Percentiles rank a stretch among this genome's conserved stretches.
phyloP scores from a whole-genome alignment of 2,888 invertebrate species.

The Dusona sp. region DNA sequence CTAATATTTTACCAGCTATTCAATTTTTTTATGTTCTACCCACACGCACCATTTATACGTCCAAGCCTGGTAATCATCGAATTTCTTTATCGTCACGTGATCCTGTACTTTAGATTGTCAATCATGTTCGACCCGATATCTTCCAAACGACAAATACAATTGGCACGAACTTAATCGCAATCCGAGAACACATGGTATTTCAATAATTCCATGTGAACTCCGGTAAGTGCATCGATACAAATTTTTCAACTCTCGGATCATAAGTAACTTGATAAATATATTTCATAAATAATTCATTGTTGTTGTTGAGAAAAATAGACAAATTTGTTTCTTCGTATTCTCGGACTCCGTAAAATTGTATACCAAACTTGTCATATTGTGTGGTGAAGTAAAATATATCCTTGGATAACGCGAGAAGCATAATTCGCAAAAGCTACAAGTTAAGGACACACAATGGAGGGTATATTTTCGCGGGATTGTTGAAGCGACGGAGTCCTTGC shows the following conservation, averaged over 20 bases:
- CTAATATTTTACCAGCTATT: conserved; percentile 30
- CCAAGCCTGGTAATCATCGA: conserved; percentile 6
- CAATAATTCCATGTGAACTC: not conserved
- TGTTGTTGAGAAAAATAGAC: not conserved
- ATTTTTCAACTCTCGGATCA: not conserved
- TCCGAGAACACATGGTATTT: not conserved
- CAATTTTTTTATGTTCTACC: not conserved
- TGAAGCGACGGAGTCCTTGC: conserved; percentile 71
- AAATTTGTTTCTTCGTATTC: not conserved
- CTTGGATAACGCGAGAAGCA: not conserved
- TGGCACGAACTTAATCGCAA: not conserved
- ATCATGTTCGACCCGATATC: conserved; percentile 18
- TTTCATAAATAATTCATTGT: not conserved
- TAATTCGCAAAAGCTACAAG: conserved; percentile 40
- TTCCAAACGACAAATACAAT: not conserved
- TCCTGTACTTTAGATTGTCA: not conserved
- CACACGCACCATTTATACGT: not conserved
- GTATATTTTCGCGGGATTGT: conserved; percentile 20
- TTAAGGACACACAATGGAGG: conserved; percentile 46
- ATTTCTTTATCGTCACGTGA: conserved; percentile 12
- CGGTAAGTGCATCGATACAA: not conserved
- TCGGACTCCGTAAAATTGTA: not conserved
- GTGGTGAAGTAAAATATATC: conserved; percentile 21
- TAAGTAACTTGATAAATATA: too few relatives aligned
- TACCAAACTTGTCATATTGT: not conserved